Evolutionary conservation across 1,140 invertebrate species (phyloP), one percentile per base, ranked within the genome.

Genomic region (Frieseomelitta varia): DNA sequence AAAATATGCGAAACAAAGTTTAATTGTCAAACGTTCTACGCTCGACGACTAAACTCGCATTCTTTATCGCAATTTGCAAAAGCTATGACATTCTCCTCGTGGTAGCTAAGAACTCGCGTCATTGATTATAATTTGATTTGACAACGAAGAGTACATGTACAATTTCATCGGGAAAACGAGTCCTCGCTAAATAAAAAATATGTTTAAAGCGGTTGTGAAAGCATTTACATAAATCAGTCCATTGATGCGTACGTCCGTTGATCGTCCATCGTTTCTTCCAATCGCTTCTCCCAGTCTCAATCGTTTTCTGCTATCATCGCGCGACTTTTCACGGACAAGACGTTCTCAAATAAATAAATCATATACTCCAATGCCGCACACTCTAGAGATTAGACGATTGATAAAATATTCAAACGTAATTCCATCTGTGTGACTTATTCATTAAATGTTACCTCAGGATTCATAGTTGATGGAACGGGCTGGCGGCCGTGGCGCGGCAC

Each of bases 341-440:
- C 55, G n/a, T 24, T 53, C n/a, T 11, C 77, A 80, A 84, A 84
- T 90, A 90, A 90, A 86, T 75, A 30, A 30, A 30, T 30, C n/a
- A n/a, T 86, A 80, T 34, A 53, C 24, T 61, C 12, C 24, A n/a
- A 61, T n/a, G 58, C 27, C 27, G 51, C 24, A 21, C 58, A 79
- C 85, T 77, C 71, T 53, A n/a, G 83, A 87, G 88, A 91, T 91
- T 90, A 90, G 88, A 74, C 77, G 67, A 77, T 27, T 27, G 76
- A 87, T 91, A 79, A 91, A 91, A 91, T 89, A 91, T 91, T 91
- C 90, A 91, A 91, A 89, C 90, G 86, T 90, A 91, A 90, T 91
- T 87, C 85, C 88, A 87, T 87, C 71, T 82, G 47, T 74, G 84
- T 89, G 81, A 90, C 82, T 91, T 86, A 91, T 91, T 91, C 82